These are phyloP conservation scores for Craseonycteris thonglongyai DNA, from an alignment of 2,113 vertebrate genomes.

Conservation along the genomic window DNA sequence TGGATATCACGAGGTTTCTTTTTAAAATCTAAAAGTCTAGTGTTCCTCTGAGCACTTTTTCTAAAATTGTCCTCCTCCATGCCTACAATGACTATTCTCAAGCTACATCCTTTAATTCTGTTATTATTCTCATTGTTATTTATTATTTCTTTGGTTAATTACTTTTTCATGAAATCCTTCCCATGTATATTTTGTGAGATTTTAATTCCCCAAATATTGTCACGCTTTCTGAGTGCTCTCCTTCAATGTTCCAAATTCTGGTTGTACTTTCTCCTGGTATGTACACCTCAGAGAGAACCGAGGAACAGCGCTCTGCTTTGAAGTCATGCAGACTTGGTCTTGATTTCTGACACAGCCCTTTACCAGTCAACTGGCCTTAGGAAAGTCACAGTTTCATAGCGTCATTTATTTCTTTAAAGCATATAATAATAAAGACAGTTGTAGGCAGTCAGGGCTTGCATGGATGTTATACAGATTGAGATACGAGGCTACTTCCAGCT, in stretches of 20 bases:
- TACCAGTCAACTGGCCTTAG: neutral
- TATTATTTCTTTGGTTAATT: neutral
- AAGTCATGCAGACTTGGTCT: neutral
- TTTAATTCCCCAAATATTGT: neutral
- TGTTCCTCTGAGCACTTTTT: neutral
- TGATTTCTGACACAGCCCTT: neutral
- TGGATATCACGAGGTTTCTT: neutral
- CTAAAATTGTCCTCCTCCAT: neutral
- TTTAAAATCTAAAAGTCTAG: neutral
- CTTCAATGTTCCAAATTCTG: neutral
- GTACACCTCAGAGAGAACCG: neutral
- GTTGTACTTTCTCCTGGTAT: neutral
- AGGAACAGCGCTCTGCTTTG: neutral
- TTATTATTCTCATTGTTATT: neutral
- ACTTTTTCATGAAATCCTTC: neutral
- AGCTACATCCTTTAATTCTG: neutral
- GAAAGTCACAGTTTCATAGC: neutral
- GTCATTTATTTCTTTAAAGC: constrained; percentile 23
- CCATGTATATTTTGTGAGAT: neutral
- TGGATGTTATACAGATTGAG: neutral
- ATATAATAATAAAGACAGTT: neutral
- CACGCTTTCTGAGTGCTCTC: neutral
- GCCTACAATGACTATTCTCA: neutral
- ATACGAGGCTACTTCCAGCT: neutral
- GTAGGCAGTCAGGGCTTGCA: neutral